Conservation (phyloP, 2,888 invertebrate species). For the Cyrtodaria siliqua region DNA sequence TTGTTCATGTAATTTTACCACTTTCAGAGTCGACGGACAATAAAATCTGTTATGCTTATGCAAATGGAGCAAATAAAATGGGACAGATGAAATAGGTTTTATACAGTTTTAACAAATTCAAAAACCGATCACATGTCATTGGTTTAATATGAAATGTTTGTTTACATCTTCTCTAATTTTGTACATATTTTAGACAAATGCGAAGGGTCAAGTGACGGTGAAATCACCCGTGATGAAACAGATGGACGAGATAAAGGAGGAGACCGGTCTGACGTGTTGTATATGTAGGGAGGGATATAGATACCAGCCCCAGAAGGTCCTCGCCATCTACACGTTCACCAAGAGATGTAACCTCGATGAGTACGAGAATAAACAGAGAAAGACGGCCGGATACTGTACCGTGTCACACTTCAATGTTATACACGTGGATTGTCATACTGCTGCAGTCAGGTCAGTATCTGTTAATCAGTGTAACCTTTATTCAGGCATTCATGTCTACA, state of each 20-base stretch:
- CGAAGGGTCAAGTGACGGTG: conserved; percentile 98
- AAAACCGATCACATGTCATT: too few relatives aligned
- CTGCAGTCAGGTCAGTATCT: conserved; percentile 93
- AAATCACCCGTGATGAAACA: conserved; percentile 92
- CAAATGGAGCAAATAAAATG: too few relatives aligned
- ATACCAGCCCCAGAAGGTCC: conserved; percentile 89
- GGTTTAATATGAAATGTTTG: too few relatives aligned
- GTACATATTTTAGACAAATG: conserved; percentile 92
- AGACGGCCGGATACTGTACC: conserved; percentile 93
- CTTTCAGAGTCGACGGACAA: too few relatives aligned
- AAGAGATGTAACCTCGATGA: conserved; percentile 98
- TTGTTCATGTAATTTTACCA: too few relatives aligned
- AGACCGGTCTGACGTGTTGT: conserved; percentile 97
- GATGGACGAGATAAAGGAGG: conserved; percentile 97
- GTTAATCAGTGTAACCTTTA: too few relatives aligned
- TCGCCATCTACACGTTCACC: conserved; percentile 98
- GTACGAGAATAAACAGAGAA: conserved; percentile 94
- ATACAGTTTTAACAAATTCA: too few relatives aligned
- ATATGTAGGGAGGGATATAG: conserved; percentile 99
- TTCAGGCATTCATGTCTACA: too few relatives aligned
- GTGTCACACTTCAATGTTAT: conserved; percentile 99
- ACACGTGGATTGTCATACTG: conserved; percentile 99
- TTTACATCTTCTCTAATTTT: too few relatives aligned
- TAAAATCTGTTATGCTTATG: too few relatives aligned
- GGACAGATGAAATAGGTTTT: too few relatives aligned